These are phyloP conservation scores for Heterochromis multidens DNA, from an alignment of 2,113 vertebrate genomes.

Conservation along the genomic window DNA sequence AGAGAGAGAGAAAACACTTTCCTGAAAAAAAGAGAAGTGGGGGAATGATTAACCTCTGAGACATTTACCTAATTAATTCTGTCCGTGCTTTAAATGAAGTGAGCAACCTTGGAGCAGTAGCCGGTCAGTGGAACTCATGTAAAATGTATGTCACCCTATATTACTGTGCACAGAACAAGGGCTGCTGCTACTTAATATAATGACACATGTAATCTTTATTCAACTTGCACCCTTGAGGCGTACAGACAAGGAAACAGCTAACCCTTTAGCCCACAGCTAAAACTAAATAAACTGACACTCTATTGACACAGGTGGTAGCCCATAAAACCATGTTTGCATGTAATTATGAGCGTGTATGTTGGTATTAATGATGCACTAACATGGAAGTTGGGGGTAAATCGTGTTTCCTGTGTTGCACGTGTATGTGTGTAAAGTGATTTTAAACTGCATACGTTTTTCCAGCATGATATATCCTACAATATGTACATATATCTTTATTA, in stretches of 20 bases:
- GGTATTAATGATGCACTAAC: slow-evolving; percentile 49
- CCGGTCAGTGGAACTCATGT: slow-evolving; percentile 60
- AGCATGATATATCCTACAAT: not conserved
- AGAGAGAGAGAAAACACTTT: not conserved
- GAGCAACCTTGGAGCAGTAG: slow-evolving; percentile 56
- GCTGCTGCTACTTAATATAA: slow-evolving; percentile 59
- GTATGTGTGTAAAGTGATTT: not conserved
- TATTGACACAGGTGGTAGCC: slow-evolving; percentile 65
- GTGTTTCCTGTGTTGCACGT: not conserved
- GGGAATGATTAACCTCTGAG: slow-evolving; percentile 70
- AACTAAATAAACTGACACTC: slow-evolving; percentile 46
- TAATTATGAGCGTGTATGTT: slow-evolving; percentile 45
- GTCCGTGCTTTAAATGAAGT: slow-evolving; percentile 63
- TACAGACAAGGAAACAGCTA: slow-evolving; percentile 38
- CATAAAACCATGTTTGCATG: slow-evolving; percentile 33
- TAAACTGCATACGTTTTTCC: not conserved
- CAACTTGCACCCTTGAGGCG: slow-evolving; percentile 41
- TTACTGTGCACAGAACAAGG: slow-evolving; percentile 53
- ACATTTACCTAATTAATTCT: slow-evolving; percentile 72
- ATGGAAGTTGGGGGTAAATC: slow-evolving; percentile 4
- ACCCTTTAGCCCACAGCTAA: slow-evolving; percentile 42
- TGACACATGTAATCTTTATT: slow-evolving; percentile 73
- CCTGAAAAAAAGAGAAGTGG: slow-evolving; percentile 9
- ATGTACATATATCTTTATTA: not conserved
- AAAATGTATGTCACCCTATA: slow-evolving; percentile 69